These are phyloP conservation scores for Hypercompe scribonia DNA, from an alignment of 2,888 invertebrate species.

Conservation along the genomic window DNA sequence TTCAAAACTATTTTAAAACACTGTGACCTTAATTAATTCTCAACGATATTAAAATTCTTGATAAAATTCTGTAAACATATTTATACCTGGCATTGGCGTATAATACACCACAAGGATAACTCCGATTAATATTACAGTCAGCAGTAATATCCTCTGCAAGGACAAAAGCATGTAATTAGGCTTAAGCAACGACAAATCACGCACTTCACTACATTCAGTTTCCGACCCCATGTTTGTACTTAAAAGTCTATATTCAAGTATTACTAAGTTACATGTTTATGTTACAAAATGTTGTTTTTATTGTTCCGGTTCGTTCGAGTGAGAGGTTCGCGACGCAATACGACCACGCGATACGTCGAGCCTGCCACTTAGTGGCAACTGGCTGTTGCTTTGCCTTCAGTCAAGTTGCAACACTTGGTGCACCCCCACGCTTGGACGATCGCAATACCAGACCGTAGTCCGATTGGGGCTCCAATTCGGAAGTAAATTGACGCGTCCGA, in stretches of 20 bases:
- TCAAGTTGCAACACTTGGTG: conserved; percentile 61
- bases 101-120: conserved; percentile 90
- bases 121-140: conserved; percentile 88
- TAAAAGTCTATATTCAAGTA: conserved; percentile 12
- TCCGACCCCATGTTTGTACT: conserved; percentile 69
- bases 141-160: conserved; percentile 89
- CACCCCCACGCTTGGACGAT: conserved; percentile 49
- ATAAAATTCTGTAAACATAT: conserved; percentile 14
- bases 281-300: conserved; percentile 30
- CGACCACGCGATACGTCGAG: conserved; percentile 78
- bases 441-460: conserved; percentile 40
- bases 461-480: conserved; percentile 70
- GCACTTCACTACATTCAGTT: conserved; percentile 61
- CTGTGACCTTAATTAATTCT: conserved; percentile 5
- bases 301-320: conserved; percentile 29
- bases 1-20: neutral
- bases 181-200: conserved; percentile 66
- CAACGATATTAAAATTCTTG: neutral
- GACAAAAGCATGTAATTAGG: conserved; percentile 87
- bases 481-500: conserved; percentile 71
- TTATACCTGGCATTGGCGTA: conserved; percentile 90
- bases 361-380: conserved; percentile 78
- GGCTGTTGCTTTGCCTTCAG: conserved; percentile 55
- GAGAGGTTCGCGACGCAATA: conserved; percentile 50
- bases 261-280: conserved; percentile 60